A percentile compares a stretch with the other conserved stretches of the same genome.
Conservation (phyloP, 2,888 invertebrate genomes). For the Oegoconia quadripuncta region DNA sequence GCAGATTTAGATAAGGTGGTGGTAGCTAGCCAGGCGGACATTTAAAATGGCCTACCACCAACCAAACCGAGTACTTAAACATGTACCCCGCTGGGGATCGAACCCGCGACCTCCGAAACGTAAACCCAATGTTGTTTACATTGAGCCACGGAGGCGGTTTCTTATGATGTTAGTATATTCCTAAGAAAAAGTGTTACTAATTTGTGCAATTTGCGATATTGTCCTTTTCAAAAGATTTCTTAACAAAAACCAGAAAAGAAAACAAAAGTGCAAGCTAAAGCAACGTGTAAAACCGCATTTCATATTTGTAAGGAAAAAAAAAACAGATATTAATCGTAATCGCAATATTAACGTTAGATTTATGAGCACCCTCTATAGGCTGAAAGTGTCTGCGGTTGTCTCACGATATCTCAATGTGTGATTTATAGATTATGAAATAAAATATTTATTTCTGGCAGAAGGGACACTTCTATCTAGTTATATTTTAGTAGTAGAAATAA, state of each 20-base stretch:
- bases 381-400: slow-evolving; percentile 20
- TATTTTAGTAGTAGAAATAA: background rate
- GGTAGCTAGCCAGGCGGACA: too few relatives aligned
- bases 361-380: slow-evolving; percentile 24
- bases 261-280: slow-evolving; percentile 20
- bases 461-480: background rate
- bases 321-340: slow-evolving; percentile 13
- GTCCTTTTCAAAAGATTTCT: too few relatives aligned
- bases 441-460: slow-evolving; percentile 4
- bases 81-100: too few relatives aligned
- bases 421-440: slow-evolving; percentile 24
- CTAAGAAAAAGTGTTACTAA: too few relatives aligned
- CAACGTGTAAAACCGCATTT: background rate
- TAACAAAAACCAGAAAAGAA: slow-evolving; percentile 12
- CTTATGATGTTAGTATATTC: too few relatives aligned
- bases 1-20: too few relatives aligned
- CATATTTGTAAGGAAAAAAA: slow-evolving; percentile 6
- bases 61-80: too few relatives aligned
- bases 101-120: too few relatives aligned
- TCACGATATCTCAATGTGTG: slow-evolving; percentile 33
- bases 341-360: slow-evolving; percentile 31
- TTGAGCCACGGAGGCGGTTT: too few relatives aligned
- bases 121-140: too few relatives aligned
- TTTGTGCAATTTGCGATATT: too few relatives aligned
- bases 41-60: too few relatives aligned